These are phyloP conservation scores for Mesorhabditis sp. DNA, from an alignment of 2,888 invertebrate genomes.

Conservation along the genomic window DNA sequence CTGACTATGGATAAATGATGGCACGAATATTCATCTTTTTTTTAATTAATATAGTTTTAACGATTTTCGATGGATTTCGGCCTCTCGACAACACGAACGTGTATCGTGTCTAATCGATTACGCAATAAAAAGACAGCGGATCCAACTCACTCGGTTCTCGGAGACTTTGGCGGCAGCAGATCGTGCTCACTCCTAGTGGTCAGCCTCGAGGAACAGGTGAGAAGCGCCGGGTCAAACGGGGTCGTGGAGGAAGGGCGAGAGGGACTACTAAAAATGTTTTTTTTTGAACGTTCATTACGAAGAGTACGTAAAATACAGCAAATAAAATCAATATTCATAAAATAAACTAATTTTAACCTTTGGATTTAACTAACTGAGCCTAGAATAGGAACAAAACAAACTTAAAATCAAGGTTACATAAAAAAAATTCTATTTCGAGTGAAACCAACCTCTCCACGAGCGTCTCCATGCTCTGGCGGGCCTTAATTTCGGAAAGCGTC, in stretches of 20 bases:
- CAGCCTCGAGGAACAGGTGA: not conserved
- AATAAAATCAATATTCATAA: too few species aligned
- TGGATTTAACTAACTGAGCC: too few species aligned
- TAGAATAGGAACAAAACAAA: not conserved
- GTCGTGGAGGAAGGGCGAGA: not conserved
- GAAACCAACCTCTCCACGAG: not conserved
- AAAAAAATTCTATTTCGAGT: not conserved
- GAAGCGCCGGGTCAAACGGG: not conserved
- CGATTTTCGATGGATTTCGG: too few species aligned
- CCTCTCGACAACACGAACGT: too few species aligned
- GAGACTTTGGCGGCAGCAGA: constrained; percentile 4
- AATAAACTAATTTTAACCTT: too few species aligned
- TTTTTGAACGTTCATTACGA: not conserved
- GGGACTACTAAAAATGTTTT: not conserved
- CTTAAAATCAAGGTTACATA: not conserved
- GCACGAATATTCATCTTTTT: too few species aligned
- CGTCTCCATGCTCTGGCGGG: constrained; percentile 12
- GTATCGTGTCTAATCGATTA: too few species aligned
- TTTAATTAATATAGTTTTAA: too few species aligned
- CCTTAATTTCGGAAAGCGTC: constrained; percentile 33
- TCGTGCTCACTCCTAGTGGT: not conserved
- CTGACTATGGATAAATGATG: too few species aligned
- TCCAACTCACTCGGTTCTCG: not conserved
- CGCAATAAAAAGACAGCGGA: not conserved
- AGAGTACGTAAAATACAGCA: not conserved